Conservation (phyloP, 53 echinoderm and acorn worm genomes). For the Echinometra lucunter region DNA sequence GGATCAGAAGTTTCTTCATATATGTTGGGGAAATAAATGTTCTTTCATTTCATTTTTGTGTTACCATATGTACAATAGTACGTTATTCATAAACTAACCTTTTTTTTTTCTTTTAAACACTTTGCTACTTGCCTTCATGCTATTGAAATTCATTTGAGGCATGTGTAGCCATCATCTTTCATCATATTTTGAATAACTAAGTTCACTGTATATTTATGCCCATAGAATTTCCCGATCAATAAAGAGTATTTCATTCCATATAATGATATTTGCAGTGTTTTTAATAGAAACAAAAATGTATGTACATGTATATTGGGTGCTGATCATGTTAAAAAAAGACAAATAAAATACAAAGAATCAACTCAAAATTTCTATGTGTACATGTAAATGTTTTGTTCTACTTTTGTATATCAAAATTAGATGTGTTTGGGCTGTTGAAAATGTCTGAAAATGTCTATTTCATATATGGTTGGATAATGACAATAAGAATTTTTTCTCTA, state of each 20-base stretch:
- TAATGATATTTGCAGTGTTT: neutral
- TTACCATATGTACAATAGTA: too few relatives aligned
- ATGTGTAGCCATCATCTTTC: too few relatives aligned
- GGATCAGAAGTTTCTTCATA: too few relatives aligned
- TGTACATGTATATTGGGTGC: neutral
- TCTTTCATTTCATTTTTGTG: too few relatives aligned
- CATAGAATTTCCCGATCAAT: neutral
- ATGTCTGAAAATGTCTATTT: neutral
- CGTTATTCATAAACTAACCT: too few relatives aligned
- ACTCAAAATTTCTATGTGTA: neutral
- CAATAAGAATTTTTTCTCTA: too few relatives aligned
- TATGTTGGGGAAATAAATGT: too few relatives aligned
- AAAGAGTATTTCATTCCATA: neutral
- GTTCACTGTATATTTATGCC: neutral
- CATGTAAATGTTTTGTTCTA: neutral
- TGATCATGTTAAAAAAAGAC: neutral
- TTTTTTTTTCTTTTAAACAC: too few relatives aligned
- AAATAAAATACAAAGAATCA: neutral
- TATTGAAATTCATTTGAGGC: too few relatives aligned
- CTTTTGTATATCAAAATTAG: neutral
- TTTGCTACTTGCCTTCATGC: too few relatives aligned
- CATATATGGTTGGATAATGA: neutral
- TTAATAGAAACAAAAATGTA: neutral
- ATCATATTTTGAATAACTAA: neutral
- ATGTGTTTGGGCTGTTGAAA: neutral